Conservation (phyloP, 2,797 vertebrate genomes). For the Momotus momota region DNA sequence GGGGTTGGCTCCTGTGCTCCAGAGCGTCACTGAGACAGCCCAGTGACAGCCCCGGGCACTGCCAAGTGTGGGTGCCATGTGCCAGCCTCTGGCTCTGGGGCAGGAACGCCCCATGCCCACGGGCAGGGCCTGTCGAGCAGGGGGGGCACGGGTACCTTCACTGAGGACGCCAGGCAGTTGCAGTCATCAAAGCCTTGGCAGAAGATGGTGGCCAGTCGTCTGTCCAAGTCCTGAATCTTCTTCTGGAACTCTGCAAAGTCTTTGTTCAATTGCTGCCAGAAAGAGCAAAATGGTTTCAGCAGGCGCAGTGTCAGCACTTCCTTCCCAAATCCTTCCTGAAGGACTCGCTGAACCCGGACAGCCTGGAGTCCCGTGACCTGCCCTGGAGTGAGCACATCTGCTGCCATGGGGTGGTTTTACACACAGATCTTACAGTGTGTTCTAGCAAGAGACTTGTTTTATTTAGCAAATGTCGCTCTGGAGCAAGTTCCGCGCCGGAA, state of each 20-base stretch:
- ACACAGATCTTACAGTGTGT: rapidly evolving
- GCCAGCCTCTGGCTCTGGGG: rapidly evolving
- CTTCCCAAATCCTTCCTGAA: not conserved
- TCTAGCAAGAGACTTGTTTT: not conserved
- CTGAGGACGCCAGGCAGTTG: constrained; percentile 49
- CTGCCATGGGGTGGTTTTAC: not conserved
- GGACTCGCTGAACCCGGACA: not conserved
- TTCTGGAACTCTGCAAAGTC: constrained; percentile 77
- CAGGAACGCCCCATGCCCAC: rapidly evolving
- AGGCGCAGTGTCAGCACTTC: rapidly evolving
- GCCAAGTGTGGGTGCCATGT: rapidly evolving
- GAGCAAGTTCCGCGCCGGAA: not conserved
- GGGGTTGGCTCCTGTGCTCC: rapidly evolving
- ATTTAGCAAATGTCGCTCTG: not conserved
- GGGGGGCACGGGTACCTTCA: constrained; percentile 70
- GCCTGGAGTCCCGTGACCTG: not conserved
- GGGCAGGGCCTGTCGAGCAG: rapidly evolving
- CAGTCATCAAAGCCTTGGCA: constrained; percentile 78
- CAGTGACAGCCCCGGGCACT: rapidly evolving
- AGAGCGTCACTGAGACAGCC: rapidly evolving
- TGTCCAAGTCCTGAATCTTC: constrained; percentile 80
- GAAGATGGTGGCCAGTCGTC: constrained; percentile 78
- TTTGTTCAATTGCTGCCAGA: constrained; percentile 70
- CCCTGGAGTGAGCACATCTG: rapidly evolving
- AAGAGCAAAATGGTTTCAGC: not conserved